phyloP scores from a whole-genome alignment of 2,113 vertebrate species.

The Argyrosomus japonicus region DNA sequence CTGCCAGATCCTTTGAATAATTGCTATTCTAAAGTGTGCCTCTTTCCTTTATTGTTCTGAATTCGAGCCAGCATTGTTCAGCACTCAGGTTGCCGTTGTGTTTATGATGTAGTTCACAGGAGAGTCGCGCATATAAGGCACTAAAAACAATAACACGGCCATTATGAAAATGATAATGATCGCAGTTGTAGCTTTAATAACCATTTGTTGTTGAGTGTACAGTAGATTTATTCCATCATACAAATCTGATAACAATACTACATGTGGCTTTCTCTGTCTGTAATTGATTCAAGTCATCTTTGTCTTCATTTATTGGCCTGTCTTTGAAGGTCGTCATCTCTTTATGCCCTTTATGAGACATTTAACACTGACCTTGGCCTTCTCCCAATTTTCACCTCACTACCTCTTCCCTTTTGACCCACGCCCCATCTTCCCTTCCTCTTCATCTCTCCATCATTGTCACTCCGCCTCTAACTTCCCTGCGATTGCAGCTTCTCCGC shows the following conservation, averaged over 20 bases:
- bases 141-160: conserved; percentile 37
- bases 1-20: conserved; percentile 70
- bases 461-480: conserved; percentile 61
- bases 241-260: not conserved
- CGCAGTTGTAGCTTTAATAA: conserved; percentile 22
- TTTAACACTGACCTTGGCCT: conserved; percentile 63
- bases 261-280: conserved; percentile 12
- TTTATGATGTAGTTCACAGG: conserved; percentile 47
- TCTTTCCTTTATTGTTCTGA: conserved; percentile 67
- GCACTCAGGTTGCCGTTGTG: conserved; percentile 25
- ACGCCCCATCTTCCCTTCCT: conserved; percentile 16
- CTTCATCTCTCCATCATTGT: conserved; percentile 66
- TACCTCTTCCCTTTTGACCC: conserved; percentile 52
- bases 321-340: not conserved
- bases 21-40: conserved; percentile 58
- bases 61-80: conserved; percentile 51
- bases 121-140: conserved; percentile 26
- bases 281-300: conserved; percentile 43
- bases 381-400: conserved; percentile 53
- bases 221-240: conserved; percentile 23
- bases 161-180: conserved; percentile 41
- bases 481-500: conserved; percentile 48
- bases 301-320: conserved; percentile 52
- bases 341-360: conserved; percentile 39
- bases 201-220: conserved; percentile 9